Percentiles rank a stretch among this genome's conserved stretches.
These are phyloP conservation scores for Scolopax mira DNA, from an alignment of 2,113 vertebrate species.

Conservation along the genomic window DNA sequence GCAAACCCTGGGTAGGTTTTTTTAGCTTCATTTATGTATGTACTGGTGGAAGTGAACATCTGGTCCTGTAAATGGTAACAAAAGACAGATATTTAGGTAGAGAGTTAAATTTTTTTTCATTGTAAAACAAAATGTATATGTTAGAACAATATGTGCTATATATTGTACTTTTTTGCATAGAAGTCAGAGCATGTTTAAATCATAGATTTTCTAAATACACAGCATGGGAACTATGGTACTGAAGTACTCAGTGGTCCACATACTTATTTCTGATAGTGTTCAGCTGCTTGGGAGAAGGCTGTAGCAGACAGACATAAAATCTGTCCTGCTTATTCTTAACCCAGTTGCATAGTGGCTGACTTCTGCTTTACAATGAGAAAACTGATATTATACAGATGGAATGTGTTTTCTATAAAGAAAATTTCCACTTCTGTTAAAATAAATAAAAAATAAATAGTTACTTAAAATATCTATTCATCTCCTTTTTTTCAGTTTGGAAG, in stretches of 20 bases:
- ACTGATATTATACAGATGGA: background rate
- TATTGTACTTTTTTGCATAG: background rate
- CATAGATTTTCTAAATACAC: background rate
- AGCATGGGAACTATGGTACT: background rate
- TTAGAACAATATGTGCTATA: background rate
- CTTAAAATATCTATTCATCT: background rate
- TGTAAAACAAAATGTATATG: background rate
- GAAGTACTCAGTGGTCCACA: background rate
- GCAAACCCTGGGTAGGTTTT: background rate
- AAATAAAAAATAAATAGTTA: background rate
- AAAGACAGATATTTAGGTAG: background rate
- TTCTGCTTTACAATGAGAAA: background rate
- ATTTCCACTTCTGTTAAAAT: background rate
- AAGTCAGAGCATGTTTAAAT: background rate
- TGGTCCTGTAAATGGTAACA: background rate
- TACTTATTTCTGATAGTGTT: background rate
- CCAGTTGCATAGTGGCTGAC: background rate
- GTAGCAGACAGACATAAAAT: background rate
- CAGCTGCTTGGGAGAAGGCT: background rate
- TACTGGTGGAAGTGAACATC: background rate
- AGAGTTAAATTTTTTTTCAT: background rate
- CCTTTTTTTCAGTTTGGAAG: background rate
- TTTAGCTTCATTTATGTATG: background rate
- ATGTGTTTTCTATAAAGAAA: background rate
- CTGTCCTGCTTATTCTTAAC: constrained; percentile 2